Evolutionary conservation across 1,140 invertebrate genomes (phyloP), one percentile per base, ranked within the genome.

Genomic region (Schmidtea mediterranea): DNA sequence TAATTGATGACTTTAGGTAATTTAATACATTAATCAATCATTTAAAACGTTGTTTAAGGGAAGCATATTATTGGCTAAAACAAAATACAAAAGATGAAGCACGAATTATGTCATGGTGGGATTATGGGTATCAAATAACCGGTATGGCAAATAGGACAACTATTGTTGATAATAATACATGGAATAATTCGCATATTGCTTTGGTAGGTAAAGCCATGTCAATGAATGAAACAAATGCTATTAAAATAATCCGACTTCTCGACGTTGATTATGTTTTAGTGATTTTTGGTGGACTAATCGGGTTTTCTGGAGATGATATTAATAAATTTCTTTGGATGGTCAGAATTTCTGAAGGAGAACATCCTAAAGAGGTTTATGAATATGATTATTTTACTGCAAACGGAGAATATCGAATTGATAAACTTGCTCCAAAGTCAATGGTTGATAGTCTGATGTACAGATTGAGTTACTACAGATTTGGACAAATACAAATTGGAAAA

Each of bases 291-390:
- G 89, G 87, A 41, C 71, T 94, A 1, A 89, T 84, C 1, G 89
- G 87, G n/a, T 95, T 94, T 63, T 92, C 86, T 0, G 90, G 83
- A 0, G 89, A 94, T 70, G 87, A 78, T 82, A 63, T 48, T 48
- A 94, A 94, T 66, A 94, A 95, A 69, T 95, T 95, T 69, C 71
- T 95, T 54, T 95, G 87, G 87, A 95, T 95, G 87, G 87, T 95
- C 6, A 74, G 87, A 51, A 95, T 46, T 6, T 95, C 62, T 87
- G 84, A 54, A 87, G 86, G 51, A 86, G 81, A 59, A 95, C 86
- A 18, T 83, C 90, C 52, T 74, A 78, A 56, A 86, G 87, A 36
- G 74, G 94, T 95, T 56, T 81, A 83, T 58, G 89, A 95, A 68
- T 76, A 76, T 59, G 84, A 94, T 70, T 95, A 94, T 63, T 95